Percentiles rank a stretch among this genome's conserved stretches.
Conservation (phyloP, 2,113 vertebrate species). For the Prionailurus bengalensis region DNA sequence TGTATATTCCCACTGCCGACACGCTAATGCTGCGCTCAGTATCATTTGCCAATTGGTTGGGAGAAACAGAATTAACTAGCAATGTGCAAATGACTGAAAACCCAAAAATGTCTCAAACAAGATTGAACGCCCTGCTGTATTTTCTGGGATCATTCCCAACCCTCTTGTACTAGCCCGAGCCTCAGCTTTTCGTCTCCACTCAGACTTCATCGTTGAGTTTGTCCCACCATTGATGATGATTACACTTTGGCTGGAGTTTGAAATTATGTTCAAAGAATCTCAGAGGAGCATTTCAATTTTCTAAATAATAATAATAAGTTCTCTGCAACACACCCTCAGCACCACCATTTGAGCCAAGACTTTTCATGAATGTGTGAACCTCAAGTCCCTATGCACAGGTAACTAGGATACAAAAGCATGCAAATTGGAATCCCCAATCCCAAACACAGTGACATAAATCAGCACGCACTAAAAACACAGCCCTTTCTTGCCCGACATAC, state of each 20-base stretch:
- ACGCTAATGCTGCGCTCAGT: neutral
- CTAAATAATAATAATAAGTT: neutral
- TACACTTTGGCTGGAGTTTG: neutral
- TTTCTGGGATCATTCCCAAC: neutral
- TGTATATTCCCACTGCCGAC: neutral
- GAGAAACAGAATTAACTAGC: neutral
- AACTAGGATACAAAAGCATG: neutral
- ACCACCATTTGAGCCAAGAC: neutral
- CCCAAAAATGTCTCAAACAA: neutral
- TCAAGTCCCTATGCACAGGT: neutral
- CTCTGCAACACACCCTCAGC: neutral
- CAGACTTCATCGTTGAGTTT: neutral
- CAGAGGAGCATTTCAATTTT: neutral
- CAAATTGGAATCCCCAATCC: rapidly evolving
- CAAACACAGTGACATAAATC: neutral
- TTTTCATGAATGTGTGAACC: neutral
- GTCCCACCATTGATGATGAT: neutral
- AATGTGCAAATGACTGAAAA: neutral
- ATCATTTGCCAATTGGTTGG: neutral
- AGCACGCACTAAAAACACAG: neutral
- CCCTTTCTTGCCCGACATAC: rapidly evolving
- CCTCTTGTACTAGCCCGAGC: neutral
- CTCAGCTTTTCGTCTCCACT: neutral
- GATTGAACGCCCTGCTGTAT: neutral
- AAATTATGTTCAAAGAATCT: neutral